These are phyloP conservation scores for Poecilobothrus nobilitatus DNA, from an alignment of 2,888 invertebrate species.

Conservation along the genomic window DNA sequence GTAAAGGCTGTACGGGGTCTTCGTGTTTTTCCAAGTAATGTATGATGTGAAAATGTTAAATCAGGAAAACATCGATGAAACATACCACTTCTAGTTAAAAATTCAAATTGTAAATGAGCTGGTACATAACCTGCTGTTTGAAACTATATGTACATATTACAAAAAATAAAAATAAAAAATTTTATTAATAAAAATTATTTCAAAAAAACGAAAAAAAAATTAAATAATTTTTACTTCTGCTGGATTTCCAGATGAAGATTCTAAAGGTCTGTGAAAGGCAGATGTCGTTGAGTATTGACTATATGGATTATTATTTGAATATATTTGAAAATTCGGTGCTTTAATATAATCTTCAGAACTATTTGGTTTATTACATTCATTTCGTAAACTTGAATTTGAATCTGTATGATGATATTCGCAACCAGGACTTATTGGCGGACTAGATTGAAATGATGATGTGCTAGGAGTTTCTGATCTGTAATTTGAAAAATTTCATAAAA, in stretches of 20 bases:
- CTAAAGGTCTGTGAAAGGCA: slow-evolving; percentile 50
- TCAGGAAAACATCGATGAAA: slow-evolving; percentile 83
- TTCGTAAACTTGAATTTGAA: slow-evolving; percentile 46
- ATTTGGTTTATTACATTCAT: slow-evolving; percentile 43
- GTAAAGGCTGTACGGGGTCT: slow-evolving; percentile 98
- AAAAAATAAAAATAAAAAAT: slow-evolving; percentile 13
- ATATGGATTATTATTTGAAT: slow-evolving; percentile 46
- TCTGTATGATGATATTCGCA: slow-evolving; percentile 58
- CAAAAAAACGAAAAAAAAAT: background rate
- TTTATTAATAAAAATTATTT: background rate
- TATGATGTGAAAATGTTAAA: slow-evolving; percentile 62
- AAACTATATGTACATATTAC: slow-evolving; percentile 31
- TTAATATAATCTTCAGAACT: slow-evolving; percentile 42
- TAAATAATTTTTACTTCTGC: slow-evolving; percentile 36
- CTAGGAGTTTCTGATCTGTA: slow-evolving; percentile 42
- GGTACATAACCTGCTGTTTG: slow-evolving; percentile 48
- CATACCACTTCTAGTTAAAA: slow-evolving; percentile 87
- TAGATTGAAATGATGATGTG: slow-evolving; percentile 58
- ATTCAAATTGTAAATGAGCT: slow-evolving; percentile 57
- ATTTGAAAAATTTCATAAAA: slow-evolving; percentile 12
- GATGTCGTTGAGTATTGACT: slow-evolving; percentile 47
- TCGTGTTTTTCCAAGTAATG: slow-evolving; percentile 74
- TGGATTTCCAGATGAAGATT: slow-evolving; percentile 42
- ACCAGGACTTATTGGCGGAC: slow-evolving; percentile 78
- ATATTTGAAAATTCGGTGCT: slow-evolving; percentile 42